phyloP scores from a whole-genome alignment of 2,888 invertebrate genomes.

The Pherbina coryleti region DNA sequence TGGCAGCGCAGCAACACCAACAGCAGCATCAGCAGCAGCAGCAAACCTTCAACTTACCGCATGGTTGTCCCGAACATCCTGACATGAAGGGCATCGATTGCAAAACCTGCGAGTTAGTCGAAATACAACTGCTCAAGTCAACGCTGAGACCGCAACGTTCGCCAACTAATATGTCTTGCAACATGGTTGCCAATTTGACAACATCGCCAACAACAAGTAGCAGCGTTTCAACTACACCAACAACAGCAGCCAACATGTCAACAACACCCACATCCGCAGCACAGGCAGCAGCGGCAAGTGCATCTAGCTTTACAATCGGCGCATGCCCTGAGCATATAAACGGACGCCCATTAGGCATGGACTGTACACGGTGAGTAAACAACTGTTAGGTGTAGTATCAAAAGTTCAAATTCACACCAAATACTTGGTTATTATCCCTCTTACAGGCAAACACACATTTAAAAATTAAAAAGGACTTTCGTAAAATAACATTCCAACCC shows the following conservation, averaged over 20 bases:
- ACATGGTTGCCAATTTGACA: conserved; percentile 22
- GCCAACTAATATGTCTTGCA: conserved; percentile 46
- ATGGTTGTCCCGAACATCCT: conserved; percentile 62
- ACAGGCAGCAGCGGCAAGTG: conserved; percentile 36
- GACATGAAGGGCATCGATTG: conserved; percentile 67
- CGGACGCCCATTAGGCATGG: conserved; percentile 92
- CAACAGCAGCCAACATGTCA: background rate
- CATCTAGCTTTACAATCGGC: conserved; percentile 80
- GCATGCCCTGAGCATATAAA: conserved; percentile 96
- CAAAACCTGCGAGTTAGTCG: conserved; percentile 67
- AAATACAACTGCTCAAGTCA: conserved; percentile 56
- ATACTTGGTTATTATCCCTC: too few species aligned
- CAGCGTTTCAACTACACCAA: background rate
- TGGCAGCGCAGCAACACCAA: conserved; percentile 56
- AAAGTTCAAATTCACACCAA: too few species aligned
- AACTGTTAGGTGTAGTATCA: too few species aligned
- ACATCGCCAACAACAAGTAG: conserved; percentile 48
- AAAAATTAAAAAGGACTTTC: too few species aligned
- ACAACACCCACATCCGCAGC: conserved; percentile 51
- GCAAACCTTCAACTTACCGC: conserved; percentile 41
- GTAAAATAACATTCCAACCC: too few species aligned
- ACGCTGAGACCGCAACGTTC: conserved; percentile 52
- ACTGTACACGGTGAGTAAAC: conserved; percentile 77
- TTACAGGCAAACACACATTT: too few species aligned
- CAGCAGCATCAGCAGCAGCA: conserved; percentile 53